These are phyloP conservation scores for Seriola dumerili DNA, from an alignment of 2,113 vertebrate species.

Conservation along the genomic window DNA sequence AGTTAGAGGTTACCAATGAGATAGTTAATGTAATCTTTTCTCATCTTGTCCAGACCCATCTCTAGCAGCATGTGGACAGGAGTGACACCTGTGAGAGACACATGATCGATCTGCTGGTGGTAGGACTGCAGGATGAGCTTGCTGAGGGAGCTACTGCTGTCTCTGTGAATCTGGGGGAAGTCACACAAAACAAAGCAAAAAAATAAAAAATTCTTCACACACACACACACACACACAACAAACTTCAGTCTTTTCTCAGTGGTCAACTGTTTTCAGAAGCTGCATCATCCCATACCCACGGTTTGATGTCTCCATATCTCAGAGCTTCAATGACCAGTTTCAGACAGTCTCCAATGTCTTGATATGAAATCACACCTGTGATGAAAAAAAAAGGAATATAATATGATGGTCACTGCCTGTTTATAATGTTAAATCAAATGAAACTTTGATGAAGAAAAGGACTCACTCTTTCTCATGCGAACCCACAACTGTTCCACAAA, in stretches of 20 bases:
- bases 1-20: conserved; percentile 88
- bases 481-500: conserved; percentile 96
- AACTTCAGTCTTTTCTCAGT: not conserved
- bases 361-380: conserved; percentile 91
- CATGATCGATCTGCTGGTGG: conserved; percentile 83
- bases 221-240: too few relatives aligned
- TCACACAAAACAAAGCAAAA: not conserved
- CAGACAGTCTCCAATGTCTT: conserved; percentile 91
- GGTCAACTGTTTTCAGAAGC: not conserved
- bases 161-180: conserved; percentile 89
- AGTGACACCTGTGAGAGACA: conserved; percentile 87
- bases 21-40: conserved; percentile 96
- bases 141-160: conserved; percentile 91
- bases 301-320: conserved; percentile 89
- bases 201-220: not conserved
- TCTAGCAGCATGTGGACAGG: conserved; percentile 94
- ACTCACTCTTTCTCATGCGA: conserved; percentile 91
- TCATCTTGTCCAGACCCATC: conserved; percentile 96
- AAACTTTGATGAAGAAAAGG: not conserved
- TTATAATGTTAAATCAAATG: not conserved
- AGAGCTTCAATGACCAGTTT: conserved; percentile 89
- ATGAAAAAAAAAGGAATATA: not conserved
- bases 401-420: not conserved
- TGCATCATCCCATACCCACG: conserved; percentile 87
- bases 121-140: conserved; percentile 94